Evolutionary conservation across 2,113 vertebrate species (phyloP), one percentile per base, ranked within the genome.

Genomic region (Amblyopsis rosae): DNA sequence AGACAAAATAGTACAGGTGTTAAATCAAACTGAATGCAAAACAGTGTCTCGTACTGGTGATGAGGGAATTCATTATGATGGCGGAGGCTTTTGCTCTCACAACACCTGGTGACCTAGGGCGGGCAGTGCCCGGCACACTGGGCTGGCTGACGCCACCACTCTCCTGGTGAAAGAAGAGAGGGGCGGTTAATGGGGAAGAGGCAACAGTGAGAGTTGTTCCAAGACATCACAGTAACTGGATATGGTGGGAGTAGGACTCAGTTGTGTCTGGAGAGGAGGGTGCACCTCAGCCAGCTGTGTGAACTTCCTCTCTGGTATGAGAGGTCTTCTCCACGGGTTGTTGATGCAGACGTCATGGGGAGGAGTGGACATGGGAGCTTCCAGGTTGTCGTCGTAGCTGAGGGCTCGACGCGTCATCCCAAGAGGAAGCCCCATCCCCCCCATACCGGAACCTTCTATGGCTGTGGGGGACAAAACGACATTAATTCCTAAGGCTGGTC

Each of bases 381-480:
- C 96, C 69, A 99, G 87, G 73, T 94, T 96, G 67, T 99, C 97
- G 7, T 99, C 97, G 66, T 99, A 99, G 93, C 96, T 99, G 90
- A 99, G 90, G 68, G 96, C 95, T 59, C 96, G 90, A 1, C 97
- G 96, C 13, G 91, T 92, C 91, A 98, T 94, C n/a, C 95, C 95
- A 4, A 95, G 56, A 2, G 97, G 96, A 71, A 98, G 91, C 75
- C 94, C 96, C 95, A 99, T 95, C 84, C 94, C 95, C 15, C 87
- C 94, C 72, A 97, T 88, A 56, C 89, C 90, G 0, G 90, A 79
- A 3, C 85, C 89, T 65, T 92, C 92, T 0, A 93, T 77, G 77
- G 93, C 93, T 93, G 82, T 6, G 12, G 45, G 26, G 48, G 3
- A 33, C 16, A 2, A 76, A 0, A 45, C 59, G 58, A 19, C 56